Evolutionary conservation across 64 coral and sea anemone genomes (phyloP).

Genomic region (Pachyseris speciosa): DNA sequence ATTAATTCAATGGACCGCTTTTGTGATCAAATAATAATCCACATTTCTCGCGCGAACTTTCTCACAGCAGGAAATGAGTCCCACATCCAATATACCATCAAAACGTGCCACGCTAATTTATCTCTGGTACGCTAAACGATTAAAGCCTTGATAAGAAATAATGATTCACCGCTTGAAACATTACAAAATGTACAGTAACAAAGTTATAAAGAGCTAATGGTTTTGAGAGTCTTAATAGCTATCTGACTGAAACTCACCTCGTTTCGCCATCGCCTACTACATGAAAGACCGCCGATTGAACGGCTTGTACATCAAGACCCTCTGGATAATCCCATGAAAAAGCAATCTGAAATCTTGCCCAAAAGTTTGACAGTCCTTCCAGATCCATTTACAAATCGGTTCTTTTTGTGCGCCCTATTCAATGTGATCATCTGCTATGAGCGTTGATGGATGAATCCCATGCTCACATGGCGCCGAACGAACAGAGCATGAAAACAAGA

Average conservation of each 20-base stretch:
- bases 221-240: background rate
- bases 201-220: background rate
- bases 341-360: slow-evolving; percentile 90
- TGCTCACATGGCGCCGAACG: background rate
- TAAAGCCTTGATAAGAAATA: background rate
- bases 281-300: slow-evolving; percentile 90
- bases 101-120: background rate
- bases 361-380: slow-evolving; percentile 76
- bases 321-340: slow-evolving; percentile 96
- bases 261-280: slow-evolving; percentile 85
- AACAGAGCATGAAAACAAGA: background rate
- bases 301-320: slow-evolving; percentile 82
- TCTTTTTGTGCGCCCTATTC: background rate
- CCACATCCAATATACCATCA: background rate
- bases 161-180: background rate
- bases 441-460: background rate
- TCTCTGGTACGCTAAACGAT: background rate
- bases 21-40: background rate
- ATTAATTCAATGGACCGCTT: slow-evolving; percentile 16
- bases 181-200: background rate
- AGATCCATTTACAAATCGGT: slow-evolving; percentile 58
- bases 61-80: background rate
- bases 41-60: background rate
- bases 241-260: slow-evolving; percentile 34
- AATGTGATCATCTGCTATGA: background rate